These are phyloP conservation scores for Chaetops frenatus DNA, from an alignment of 2,113 vertebrate species.

Conservation along the genomic window DNA sequence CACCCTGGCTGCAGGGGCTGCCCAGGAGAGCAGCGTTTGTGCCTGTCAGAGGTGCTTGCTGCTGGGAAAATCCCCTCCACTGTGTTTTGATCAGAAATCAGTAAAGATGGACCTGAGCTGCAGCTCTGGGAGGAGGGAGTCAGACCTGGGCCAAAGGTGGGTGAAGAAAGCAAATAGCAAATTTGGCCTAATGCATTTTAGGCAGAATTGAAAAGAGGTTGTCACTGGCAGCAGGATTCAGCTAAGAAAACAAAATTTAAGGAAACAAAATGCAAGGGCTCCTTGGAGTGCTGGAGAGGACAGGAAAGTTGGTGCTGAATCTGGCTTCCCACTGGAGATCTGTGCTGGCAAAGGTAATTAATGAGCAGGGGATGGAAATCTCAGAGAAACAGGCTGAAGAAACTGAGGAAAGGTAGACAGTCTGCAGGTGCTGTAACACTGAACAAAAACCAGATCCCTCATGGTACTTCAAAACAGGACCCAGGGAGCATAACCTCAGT, in stretches of 20 bases:
- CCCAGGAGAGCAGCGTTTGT: background rate
- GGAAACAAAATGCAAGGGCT: background rate
- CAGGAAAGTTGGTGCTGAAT: background rate
- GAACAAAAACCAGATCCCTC: background rate
- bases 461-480: background rate
- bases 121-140: background rate
- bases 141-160: background rate
- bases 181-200: background rate
- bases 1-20: background rate
- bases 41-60: background rate
- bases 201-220: background rate
- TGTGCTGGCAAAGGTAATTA: background rate
- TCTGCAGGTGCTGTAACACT: background rate
- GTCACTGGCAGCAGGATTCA: background rate
- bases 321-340: background rate
- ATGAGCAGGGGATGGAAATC: background rate
- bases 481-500: background rate
- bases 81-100: background rate
- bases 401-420: background rate
- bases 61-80: background rate
- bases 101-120: background rate
- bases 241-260: background rate
- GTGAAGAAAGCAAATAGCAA: background rate
- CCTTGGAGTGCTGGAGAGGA: background rate
- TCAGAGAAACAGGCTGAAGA: background rate